phyloP scores from a whole-genome alignment of 2,888 invertebrate genomes.

The Ommatoiulus sabulosus region DNA sequence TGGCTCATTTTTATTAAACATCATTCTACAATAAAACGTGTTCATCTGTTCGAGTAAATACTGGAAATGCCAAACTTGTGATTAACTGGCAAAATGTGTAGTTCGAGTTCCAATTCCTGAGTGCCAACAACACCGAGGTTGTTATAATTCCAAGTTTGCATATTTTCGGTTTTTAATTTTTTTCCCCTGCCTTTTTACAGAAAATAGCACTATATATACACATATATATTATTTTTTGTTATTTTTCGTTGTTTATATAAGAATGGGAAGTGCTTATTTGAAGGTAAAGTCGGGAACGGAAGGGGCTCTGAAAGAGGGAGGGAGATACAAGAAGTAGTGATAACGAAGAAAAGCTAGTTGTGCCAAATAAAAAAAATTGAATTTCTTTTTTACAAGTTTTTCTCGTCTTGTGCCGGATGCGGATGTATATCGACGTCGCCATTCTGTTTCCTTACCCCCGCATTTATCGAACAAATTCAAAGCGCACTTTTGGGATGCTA shows the following conservation, averaged over 20 bases:
- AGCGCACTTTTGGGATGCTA: background rate
- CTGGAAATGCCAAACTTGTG: too few species aligned
- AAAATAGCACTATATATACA: constrained; percentile 21
- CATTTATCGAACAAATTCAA: constrained; percentile 9
- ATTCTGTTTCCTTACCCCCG: background rate
- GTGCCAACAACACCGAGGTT: background rate
- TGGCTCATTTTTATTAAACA: too few species aligned
- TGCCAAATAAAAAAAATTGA: constrained; percentile 55
- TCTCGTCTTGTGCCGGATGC: constrained; percentile 36
- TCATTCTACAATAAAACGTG: too few species aligned
- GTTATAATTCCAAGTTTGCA: background rate
- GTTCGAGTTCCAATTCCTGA: background rate
- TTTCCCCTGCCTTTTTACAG: constrained; percentile 27
- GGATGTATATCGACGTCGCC: constrained; percentile 8
- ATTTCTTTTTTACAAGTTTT: constrained; percentile 24
- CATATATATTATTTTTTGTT: constrained; percentile 29
- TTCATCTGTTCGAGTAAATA: too few species aligned
- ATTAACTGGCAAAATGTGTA: too few species aligned
- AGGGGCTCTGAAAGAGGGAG: background rate
- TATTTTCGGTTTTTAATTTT: constrained; percentile 21
- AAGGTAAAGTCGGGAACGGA: background rate
- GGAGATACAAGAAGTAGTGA: constrained; percentile 37
- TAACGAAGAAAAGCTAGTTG: constrained; percentile 55
- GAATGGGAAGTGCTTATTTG: constrained; percentile 40
- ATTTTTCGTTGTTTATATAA: constrained; percentile 40